Conservation (phyloP, 2,888 invertebrate genomes). For the Callyntrura guangdongensis region DNA sequence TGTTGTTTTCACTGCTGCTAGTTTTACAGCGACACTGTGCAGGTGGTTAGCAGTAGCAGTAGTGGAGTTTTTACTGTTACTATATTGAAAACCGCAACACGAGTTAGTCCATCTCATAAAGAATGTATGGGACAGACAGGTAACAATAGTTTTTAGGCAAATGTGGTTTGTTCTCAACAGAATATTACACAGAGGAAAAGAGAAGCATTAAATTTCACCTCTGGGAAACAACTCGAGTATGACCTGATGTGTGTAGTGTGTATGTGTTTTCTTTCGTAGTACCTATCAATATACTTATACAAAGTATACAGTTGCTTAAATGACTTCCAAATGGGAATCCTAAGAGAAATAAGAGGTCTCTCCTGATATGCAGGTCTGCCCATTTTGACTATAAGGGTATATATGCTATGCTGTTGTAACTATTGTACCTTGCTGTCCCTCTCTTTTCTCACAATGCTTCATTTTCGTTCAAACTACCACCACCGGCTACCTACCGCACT, state of each 20-base stretch:
- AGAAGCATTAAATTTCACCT: conserved; percentile 75
- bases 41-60: not conserved
- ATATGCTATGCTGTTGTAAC: too few species aligned
- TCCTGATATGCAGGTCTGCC: not conserved
- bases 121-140: conserved; percentile 70
- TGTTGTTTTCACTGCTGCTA: conserved; percentile 7
- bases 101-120: conserved; percentile 70
- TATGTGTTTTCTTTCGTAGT: too few species aligned
- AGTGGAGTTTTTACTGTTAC: not conserved
- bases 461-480: conserved; percentile 10
- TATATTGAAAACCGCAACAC: conserved; percentile 48
- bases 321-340: not conserved
- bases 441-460: conserved; percentile 19
- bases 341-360: not conserved
- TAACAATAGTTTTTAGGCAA: conserved; percentile 63
- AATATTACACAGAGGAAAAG: conserved; percentile 65
- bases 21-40: not conserved
- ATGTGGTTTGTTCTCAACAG: conserved; percentile 66
- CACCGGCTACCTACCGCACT: conserved; percentile 28
- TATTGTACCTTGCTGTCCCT: not conserved
- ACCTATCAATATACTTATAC: not conserved
- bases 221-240: conserved; percentile 35
- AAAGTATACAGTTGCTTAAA: not conserved
- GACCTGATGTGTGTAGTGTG: not conserved
- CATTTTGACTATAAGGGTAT: too few species aligned